Percentiles rank a stretch among this genome's conserved stretches.
Evolutionary conservation across 2,113 vertebrate genomes (phyloP).

Genomic region (Phycodurus eques): DNA sequence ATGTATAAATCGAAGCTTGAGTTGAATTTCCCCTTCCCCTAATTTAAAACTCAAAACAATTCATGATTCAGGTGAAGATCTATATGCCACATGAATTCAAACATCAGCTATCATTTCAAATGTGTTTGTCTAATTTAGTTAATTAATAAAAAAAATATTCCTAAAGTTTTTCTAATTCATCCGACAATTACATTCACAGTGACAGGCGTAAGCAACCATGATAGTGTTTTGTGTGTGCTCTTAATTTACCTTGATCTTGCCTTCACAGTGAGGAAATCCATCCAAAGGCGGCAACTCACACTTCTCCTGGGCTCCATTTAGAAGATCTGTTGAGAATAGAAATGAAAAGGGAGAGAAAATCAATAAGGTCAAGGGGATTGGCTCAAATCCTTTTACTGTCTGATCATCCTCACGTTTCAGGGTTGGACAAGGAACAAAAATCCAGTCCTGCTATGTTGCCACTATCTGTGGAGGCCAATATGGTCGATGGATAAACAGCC

Average conservation of each 20-base stretch:
- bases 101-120: background rate
- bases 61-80: no score
- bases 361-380: conserved; percentile 29
- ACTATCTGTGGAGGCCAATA: conserved; percentile 12
- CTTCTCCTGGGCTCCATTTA: conserved; percentile 97
- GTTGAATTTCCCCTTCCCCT: no score
- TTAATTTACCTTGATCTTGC: conserved; percentile 88
- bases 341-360: conserved; percentile 26
- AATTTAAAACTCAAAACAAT: no score
- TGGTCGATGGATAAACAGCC: conserved; percentile 15
- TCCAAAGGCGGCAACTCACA: conserved; percentile 95
- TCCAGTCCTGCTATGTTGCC: background rate
- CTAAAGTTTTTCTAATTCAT: background rate
- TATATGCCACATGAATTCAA: background rate
- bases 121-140: no score
- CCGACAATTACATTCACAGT: background rate
- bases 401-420: background rate
- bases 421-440: background rate
- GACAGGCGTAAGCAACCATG: background rate
- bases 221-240: background rate
- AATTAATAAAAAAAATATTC: no score
- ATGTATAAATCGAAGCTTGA: no score
- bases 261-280: conserved; percentile 97
- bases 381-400: conserved; percentile 7
- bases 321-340: conserved; percentile 80